Percentiles rank a stretch among this genome's conserved stretches.
These are phyloP conservation scores for Cheilosia impressa DNA, from an alignment of 2,888 invertebrate species.

Conservation along the genomic window DNA sequence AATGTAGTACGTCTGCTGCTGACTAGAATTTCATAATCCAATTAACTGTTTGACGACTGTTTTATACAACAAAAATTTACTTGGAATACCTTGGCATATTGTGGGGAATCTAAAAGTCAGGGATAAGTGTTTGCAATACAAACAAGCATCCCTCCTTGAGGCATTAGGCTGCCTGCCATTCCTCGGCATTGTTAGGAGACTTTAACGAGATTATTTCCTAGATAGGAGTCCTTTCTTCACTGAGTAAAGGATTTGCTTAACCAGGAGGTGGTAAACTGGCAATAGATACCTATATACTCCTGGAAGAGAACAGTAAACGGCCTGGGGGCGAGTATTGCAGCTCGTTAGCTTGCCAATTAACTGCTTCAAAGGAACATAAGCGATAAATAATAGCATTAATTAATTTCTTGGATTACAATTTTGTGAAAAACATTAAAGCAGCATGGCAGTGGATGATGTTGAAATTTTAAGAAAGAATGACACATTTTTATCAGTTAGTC, in stretches of 20 bases:
- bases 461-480: background rate
- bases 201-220: slow-evolving; percentile 30
- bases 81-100: slow-evolving; percentile 1
- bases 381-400: background rate
- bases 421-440: background rate
- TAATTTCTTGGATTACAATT: background rate
- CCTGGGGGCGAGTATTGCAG: background rate
- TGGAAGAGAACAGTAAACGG: background rate
- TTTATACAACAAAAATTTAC: background rate
- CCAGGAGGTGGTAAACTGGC: background rate
- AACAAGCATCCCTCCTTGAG: slow-evolving; percentile 40
- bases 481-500: background rate
- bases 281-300: background rate
- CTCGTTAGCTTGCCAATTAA: background rate
- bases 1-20: slow-evolving; percentile 24
- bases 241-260: slow-evolving; percentile 2
- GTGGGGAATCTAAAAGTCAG: slow-evolving; percentile 28
- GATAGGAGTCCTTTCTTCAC: background rate
- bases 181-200: slow-evolving; percentile 15
- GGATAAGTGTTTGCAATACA: slow-evolving; percentile 64
- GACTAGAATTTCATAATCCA: slow-evolving; percentile 35
- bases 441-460: background rate
- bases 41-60: slow-evolving; percentile 50
- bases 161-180: slow-evolving; percentile 48
- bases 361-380: background rate